Evolutionary conservation across 64 coral and sea anemone genomes (phyloP), one percentile per base, ranked within the genome.

Genomic region (Pachyseris speciosa): DNA sequence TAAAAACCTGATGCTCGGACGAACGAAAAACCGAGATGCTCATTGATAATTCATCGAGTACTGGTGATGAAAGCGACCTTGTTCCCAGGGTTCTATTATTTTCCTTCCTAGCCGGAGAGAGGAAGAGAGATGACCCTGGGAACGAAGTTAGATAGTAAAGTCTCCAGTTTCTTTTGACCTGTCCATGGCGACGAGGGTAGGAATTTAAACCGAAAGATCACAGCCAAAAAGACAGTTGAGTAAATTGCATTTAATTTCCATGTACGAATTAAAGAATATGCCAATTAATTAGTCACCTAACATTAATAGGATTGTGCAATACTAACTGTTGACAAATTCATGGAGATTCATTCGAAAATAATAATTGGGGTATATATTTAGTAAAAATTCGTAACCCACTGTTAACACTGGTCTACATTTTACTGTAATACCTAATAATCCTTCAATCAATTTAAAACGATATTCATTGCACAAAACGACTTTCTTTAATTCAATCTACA

Each of bases 301-400:
- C n/a, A n/a, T n/a, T 32, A 3, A 7, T 38, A 4, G 36, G 39
- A 16, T 80, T 37, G 47, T 57, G 75, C 29, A 58, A 34, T 55
- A 37, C 75, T 57, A 36, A 79, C 27, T 58, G 75, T 79, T 57
- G 20, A 57, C 75, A 79, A 51, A 57, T 74, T 34, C 44, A 53
- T 53, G 5, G 16, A 36, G 0, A 9, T 15, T 16, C 7, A 32
- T 67, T 67, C 9, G 29, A 67, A 64, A 64, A 57, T 57, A 57
- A 17, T 57, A 57, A 57, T 17, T 13, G 59, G 20, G 9, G n/a
- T 64, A 64, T 45, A 45, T 45, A 6, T 45, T 45, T 45, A 55
- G 51, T 19, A 12, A 25, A 61, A 5, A 61, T 25, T 17, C 3
- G 52, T 13, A 58, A 16, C 13, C 15, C n/a, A 13, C 52, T 58